A percentile compares a stretch with the other conserved stretches of the same genome.
Conservation (phyloP, 2,113 vertebrate species). For the Trinectes maculatus region DNA sequence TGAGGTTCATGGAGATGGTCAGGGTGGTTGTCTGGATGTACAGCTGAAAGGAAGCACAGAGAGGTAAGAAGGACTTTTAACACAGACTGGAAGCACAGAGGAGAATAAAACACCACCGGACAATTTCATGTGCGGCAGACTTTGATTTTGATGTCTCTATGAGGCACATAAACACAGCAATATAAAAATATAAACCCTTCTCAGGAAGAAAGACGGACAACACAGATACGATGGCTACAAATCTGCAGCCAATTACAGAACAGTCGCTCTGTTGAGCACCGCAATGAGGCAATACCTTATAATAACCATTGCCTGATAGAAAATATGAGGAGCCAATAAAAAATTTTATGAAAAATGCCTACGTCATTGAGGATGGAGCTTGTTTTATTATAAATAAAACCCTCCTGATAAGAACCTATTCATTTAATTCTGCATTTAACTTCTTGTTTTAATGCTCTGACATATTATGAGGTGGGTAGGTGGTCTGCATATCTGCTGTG, state of each 20-base stretch:
- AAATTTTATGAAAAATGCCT: neutral
- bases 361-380: neutral
- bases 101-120: neutral
- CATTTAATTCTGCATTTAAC: neutral
- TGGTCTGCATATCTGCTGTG: conserved; percentile 5
- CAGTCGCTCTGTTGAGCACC: conserved; percentile 36
- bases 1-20: conserved; percentile 98
- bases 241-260: conserved; percentile 43
- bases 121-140: neutral
- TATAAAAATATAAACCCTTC: conserved; percentile 30
- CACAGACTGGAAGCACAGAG: conserved; percentile 5
- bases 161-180: conserved; percentile 28
- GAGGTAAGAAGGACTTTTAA: conserved; percentile 4
- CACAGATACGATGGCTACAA: conserved; percentile 25
- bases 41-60: conserved; percentile 84
- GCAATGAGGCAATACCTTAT: conserved; percentile 41
- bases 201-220: conserved; percentile 31
- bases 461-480: conserved; percentile 19
- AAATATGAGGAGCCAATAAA: conserved; percentile 16
- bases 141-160: conserved; percentile 28
- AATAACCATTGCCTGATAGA: conserved; percentile 39
- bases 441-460: neutral
- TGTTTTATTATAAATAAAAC: conserved; percentile 5
- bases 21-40: conserved; percentile 98
- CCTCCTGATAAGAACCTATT: neutral